Evolutionary conservation across 2,888 invertebrate species (phyloP).

Genomic region (Meganola albula): DNA sequence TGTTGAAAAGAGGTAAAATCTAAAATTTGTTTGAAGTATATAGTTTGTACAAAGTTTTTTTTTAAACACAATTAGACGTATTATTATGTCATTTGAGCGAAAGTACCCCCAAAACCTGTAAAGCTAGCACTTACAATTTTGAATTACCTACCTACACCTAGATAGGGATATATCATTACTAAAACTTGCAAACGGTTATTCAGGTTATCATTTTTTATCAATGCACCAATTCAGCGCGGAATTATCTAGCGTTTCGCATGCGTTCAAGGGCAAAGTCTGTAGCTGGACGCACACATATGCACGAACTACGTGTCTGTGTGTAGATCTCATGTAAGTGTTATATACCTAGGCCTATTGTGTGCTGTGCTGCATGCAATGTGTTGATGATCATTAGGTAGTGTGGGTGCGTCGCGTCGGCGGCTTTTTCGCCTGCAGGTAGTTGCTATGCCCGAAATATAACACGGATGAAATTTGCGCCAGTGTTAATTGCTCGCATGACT

Average conservation of each 20-base stretch:
- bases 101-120: too few species aligned
- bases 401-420: constrained; percentile 56
- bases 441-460: constrained; percentile 73
- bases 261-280: constrained; percentile 73
- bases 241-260: constrained; percentile 67
- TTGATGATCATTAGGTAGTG: constrained; percentile 35
- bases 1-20: too few species aligned
- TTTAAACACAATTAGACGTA: too few species aligned
- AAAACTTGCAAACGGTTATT: constrained; percentile 46
- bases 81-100: too few species aligned
- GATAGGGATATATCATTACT: constrained; percentile 28
- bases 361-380: constrained; percentile 47
- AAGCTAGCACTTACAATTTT: too few species aligned
- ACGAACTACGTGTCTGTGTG: constrained; percentile 39
- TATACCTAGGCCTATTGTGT: constrained; percentile 59
- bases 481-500: constrained; percentile 55
- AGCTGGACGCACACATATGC: constrained; percentile 54
- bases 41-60: too few species aligned
- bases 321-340: constrained; percentile 37
- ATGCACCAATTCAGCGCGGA: constrained; percentile 64
- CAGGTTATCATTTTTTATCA: constrained; percentile 69
- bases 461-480: constrained; percentile 63
- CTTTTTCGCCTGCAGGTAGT: constrained; percentile 71
- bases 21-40: too few species aligned
- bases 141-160: too few species aligned